phyloP scores from a whole-genome alignment of 2,888 invertebrate species.

The Meteorus colon region DNA sequence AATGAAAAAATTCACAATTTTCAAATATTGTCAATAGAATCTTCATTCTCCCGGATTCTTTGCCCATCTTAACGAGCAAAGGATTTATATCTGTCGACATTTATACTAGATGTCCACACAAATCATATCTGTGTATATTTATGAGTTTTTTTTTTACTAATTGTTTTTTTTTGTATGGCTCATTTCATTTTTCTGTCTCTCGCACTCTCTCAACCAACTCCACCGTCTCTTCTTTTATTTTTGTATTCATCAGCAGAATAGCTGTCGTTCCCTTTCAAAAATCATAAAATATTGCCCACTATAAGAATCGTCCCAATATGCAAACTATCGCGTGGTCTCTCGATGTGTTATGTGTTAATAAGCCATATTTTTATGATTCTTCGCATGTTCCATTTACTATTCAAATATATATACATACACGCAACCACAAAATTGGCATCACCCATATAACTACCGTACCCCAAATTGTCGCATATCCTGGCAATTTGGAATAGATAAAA shows the following conservation, averaged over 20 bases:
- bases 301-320: slow-evolving; percentile 23
- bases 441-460: too few species aligned
- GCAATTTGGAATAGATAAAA: too few species aligned
- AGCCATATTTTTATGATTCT: slow-evolving; percentile 46
- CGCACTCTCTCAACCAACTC: slow-evolving; percentile 33
- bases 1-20: slow-evolving; percentile 6
- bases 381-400: not conserved
- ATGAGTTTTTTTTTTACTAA: slow-evolving; percentile 61
- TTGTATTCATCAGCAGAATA: not conserved
- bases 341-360: slow-evolving; percentile 71
- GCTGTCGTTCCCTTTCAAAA: slow-evolving; percentile 44
- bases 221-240: slow-evolving; percentile 21
- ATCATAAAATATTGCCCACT: slow-evolving; percentile 47
- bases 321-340: slow-evolving; percentile 45
- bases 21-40: slow-evolving; percentile 32
- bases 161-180: slow-evolving; percentile 51
- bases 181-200: slow-evolving; percentile 49
- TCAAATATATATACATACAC: slow-evolving; percentile 3
- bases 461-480: slow-evolving; percentile 26
- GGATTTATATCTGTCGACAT: slow-evolving; percentile 68
- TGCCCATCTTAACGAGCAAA: slow-evolving; percentile 66
- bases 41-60: slow-evolving; percentile 41
- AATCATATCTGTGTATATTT: not conserved
- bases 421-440: too few species aligned
- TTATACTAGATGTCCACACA: slow-evolving; percentile 49